These are phyloP conservation scores for Himantopus leucocephalus DNA, from an alignment of 2,113 vertebrate genomes.

Conservation along the genomic window DNA sequence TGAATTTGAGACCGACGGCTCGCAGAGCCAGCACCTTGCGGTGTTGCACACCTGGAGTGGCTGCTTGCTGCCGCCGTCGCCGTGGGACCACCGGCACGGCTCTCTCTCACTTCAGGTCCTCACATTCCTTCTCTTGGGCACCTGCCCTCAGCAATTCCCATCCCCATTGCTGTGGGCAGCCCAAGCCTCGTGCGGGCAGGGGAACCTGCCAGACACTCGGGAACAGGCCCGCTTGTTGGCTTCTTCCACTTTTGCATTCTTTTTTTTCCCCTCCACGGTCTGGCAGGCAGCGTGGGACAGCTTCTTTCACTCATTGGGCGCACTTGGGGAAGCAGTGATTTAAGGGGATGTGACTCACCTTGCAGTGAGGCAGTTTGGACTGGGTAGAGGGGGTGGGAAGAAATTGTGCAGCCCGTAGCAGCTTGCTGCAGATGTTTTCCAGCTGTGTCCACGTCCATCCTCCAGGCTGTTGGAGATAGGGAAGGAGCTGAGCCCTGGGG, in stretches of 20 bases:
- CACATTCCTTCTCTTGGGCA: neutral
- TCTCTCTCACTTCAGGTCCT: neutral
- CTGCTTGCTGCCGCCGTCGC: rapidly evolving
- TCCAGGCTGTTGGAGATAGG: neutral
- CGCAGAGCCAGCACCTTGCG: rapidly evolving
- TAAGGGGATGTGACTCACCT: neutral
- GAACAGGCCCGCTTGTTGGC: neutral
- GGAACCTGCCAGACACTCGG: neutral
- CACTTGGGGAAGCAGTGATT: neutral
- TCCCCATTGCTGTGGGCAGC: neutral
- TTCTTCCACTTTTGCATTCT: neutral
- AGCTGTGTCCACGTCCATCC: neutral
- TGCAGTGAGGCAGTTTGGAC: too few species aligned
- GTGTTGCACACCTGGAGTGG: rapidly evolving
- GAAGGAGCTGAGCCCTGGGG: neutral
- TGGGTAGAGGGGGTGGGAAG: too few species aligned
- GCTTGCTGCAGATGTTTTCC: neutral
- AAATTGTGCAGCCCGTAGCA: neutral
- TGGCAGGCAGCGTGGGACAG: neutral
- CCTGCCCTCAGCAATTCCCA: neutral
- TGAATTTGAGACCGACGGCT: rapidly evolving
- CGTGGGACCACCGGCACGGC: rapidly evolving
- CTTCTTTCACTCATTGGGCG: neutral
- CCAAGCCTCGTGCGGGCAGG: rapidly evolving
- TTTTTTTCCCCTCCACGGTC: neutral